These are phyloP conservation scores for Delphinapterus leucas DNA, from an alignment of 2,113 vertebrate genomes.

Conservation along the genomic window DNA sequence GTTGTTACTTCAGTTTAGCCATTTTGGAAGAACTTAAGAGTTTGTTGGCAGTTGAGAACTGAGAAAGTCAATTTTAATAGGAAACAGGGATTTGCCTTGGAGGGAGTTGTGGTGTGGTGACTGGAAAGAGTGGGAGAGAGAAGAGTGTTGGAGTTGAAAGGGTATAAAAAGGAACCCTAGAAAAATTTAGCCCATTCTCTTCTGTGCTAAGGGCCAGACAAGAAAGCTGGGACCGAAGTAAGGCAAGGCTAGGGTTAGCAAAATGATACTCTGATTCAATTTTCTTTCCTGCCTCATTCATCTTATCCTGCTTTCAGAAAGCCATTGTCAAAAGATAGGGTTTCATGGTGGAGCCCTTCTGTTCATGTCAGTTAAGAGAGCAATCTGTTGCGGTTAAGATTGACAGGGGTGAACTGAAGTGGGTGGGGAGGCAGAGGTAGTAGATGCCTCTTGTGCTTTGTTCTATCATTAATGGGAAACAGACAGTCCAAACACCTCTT, in stretches of 20 bases:
- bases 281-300: constrained; percentile 44
- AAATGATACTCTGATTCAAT: not conserved
- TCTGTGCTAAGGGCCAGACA: not conserved
- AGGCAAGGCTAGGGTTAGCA: not conserved
- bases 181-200: not conserved
- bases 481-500: constrained; percentile 36
- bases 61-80: constrained; percentile 41
- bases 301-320: constrained; percentile 24
- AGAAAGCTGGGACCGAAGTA: not conserved
- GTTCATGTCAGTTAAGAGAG: not conserved
- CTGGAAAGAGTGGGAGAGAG: not conserved
- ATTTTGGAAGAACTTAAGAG: not conserved
- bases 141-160: not conserved
- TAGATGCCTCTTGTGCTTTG: constrained; percentile 40
- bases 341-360: constrained; percentile 16
- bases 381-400: not conserved
- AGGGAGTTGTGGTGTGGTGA: not conserved
- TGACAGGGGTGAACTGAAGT: constrained; percentile 51
- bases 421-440: not conserved
- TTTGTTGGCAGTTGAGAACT: not conserved
- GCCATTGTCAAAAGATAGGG: not conserved
- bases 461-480: constrained; percentile 62
- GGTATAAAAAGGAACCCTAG: not conserved
- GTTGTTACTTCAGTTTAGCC: not conserved
- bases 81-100: constrained; percentile 53